Conservation (phyloP, 2,797 vertebrate species). For the Brachyalestes nurse region DNA sequence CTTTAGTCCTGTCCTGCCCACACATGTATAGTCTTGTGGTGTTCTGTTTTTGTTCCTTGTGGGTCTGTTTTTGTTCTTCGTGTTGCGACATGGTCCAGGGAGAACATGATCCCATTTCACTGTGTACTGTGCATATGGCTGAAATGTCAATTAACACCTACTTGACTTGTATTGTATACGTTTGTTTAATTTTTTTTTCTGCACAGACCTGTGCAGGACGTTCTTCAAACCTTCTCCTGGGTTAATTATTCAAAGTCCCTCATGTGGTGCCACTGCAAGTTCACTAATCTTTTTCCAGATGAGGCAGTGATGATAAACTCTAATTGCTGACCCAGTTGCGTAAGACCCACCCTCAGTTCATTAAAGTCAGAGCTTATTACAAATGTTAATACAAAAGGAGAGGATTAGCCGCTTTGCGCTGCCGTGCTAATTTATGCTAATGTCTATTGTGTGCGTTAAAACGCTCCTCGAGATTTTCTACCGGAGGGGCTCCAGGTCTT, state of each 20-base stretch:
- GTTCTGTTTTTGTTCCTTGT: too few relatives aligned
- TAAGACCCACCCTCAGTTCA: conserved; percentile 21
- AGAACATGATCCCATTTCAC: too few relatives aligned
- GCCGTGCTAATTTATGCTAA: conserved; percentile 51
- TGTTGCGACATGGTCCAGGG: too few relatives aligned
- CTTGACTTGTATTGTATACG: too few relatives aligned
- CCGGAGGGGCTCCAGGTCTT: conserved; percentile 28
- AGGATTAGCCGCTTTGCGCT: conserved; percentile 38
- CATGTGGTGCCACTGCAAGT: background rate
- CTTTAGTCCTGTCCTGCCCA: too few relatives aligned
- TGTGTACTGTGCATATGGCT: too few relatives aligned
- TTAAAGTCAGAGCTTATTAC: conserved; percentile 27
- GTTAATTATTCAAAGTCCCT: background rate
- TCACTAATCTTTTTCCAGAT: background rate
- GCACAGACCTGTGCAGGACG: too few relatives aligned
- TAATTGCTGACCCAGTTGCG: conserved; percentile 47
- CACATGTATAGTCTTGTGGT: too few relatives aligned
- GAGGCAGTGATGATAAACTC: conserved; percentile 36
- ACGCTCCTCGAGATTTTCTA: conserved; percentile 44
- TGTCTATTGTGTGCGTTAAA: conserved; percentile 46
- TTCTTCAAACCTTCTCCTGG: background rate
- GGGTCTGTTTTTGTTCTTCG: too few relatives aligned
- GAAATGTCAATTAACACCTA: too few relatives aligned
- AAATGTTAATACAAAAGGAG: conserved; percentile 17
- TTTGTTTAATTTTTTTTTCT: too few relatives aligned